A percentile compares a stretch with the other conserved stretches of the same genome.
phyloP scores from a whole-genome alignment of 2,797 vertebrate species.

The Peromyscus eremicus region DNA sequence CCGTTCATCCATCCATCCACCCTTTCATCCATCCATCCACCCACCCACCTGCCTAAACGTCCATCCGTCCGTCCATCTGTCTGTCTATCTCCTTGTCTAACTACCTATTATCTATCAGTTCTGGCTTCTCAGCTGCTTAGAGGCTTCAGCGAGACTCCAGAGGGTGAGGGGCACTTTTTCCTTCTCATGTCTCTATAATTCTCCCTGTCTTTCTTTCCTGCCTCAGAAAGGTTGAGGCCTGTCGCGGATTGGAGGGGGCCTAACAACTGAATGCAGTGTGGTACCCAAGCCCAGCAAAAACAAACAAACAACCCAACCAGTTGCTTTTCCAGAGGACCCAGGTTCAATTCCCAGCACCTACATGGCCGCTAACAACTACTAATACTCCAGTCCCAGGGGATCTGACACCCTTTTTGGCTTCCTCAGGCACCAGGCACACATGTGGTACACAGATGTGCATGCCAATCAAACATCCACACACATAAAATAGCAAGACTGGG shows the following conservation, averaged over 20 bases:
- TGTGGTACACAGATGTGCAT: neutral
- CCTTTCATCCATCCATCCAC: neutral
- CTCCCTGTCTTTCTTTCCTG: neutral
- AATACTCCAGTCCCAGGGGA: neutral
- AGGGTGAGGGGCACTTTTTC: neutral
- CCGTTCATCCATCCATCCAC: neutral
- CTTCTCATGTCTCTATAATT: neutral
- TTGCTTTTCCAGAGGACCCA: neutral
- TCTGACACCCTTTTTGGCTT: neutral
- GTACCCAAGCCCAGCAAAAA: neutral
- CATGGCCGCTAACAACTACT: neutral
- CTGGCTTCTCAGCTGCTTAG: neutral
- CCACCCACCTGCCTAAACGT: neutral
- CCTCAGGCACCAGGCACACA: neutral
- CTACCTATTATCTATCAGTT: neutral
- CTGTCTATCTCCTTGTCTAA: neutral
- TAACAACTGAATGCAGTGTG: neutral
- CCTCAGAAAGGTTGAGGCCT: neutral
- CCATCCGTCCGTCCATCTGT: too few relatives aligned
- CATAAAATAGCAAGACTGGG: neutral
- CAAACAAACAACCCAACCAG: neutral
- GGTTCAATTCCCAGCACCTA: neutral
- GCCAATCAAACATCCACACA: neutral
- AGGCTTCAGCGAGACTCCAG: neutral
- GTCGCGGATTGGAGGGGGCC: rapidly evolving